These are phyloP conservation scores for Megastigmus dorsalis DNA, from an alignment of 2,888 invertebrate genomes.

Conservation along the genomic window DNA sequence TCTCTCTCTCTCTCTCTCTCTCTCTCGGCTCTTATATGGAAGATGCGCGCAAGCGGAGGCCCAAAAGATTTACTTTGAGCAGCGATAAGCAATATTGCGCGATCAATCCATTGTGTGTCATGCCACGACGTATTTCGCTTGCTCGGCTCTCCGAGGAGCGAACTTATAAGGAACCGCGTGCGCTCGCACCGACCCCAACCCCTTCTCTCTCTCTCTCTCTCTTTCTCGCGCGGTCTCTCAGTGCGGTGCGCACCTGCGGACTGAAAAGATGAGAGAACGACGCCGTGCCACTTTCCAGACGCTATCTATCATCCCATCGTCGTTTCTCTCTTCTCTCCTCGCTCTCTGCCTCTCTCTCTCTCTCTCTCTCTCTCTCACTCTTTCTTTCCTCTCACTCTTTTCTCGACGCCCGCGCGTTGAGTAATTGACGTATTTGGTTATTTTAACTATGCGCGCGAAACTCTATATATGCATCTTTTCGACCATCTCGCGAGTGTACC, in stretches of 20 bases:
- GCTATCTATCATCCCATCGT: slow-evolving; percentile 49
- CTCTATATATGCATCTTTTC: slow-evolving; percentile 20
- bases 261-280: neutral
- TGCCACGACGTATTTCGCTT: slow-evolving; percentile 13
- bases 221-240: too few relatives aligned
- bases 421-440: slow-evolving; percentile 41
- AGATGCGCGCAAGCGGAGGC: neutral
- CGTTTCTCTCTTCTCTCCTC: too few relatives aligned
- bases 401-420: neutral
- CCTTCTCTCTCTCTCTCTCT: too few relatives aligned
- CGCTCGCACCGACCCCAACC: too few relatives aligned
- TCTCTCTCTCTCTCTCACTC: neutral
- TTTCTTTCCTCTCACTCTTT: too few relatives aligned
- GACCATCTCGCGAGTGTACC: neutral
- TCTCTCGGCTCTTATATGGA: neutral
- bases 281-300: slow-evolving; percentile 9
- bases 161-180: neutral
- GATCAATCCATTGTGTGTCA: slow-evolving; percentile 48
- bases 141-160: neutral
- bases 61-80: slow-evolving; percentile 34
- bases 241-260: slow-evolving; percentile 9
- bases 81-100: slow-evolving; percentile 40
- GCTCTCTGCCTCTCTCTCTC: neutral
- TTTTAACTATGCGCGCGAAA: slow-evolving; percentile 21
- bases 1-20: neutral